A percentile compares a stretch with the other conserved stretches of the same genome.
phyloP scores from a whole-genome alignment of 1,140 invertebrate species.

The Lordiphosa mommai region DNA sequence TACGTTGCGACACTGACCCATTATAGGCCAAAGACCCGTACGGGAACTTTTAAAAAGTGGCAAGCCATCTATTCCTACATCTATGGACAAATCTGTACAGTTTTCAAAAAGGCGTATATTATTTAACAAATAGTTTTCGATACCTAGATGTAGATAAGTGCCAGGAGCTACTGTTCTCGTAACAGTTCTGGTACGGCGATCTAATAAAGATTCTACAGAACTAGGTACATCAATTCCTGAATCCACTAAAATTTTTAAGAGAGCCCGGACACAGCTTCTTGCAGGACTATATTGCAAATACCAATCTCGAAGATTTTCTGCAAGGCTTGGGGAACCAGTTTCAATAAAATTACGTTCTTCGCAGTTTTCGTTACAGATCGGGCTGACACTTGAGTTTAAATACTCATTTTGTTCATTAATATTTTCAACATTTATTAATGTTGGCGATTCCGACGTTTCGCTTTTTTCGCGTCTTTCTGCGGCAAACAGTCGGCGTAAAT shows the following conservation, averaged over 20 bases:
- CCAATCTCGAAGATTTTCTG: neutral
- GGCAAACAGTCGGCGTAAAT: too few species aligned
- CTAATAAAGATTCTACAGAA: neutral
- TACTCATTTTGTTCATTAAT: too few species aligned
- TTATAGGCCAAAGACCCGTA: too few species aligned
- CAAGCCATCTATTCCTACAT: constrained; percentile 1
- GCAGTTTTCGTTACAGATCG: too few species aligned
- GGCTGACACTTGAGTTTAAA: too few species aligned
- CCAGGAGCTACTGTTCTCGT: neutral
- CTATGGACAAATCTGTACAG: neutral
- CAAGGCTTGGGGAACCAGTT: neutral
- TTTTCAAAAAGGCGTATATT: neutral
- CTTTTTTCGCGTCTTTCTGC: too few species aligned
- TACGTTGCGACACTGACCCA: neutral
- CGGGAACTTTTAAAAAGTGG: neutral
- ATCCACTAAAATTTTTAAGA: neutral
- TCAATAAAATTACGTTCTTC: too few species aligned
- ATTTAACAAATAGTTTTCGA: neutral
- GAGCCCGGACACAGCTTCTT: neutral
- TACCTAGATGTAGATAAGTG: neutral
- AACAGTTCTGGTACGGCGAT: neutral
- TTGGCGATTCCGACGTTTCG: too few species aligned
- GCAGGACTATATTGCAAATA: neutral
- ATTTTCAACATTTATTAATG: too few species aligned
- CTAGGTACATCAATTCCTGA: neutral